phyloP scores from a whole-genome alignment of 2,113 vertebrate species.

The Polypterus senegalus region DNA sequence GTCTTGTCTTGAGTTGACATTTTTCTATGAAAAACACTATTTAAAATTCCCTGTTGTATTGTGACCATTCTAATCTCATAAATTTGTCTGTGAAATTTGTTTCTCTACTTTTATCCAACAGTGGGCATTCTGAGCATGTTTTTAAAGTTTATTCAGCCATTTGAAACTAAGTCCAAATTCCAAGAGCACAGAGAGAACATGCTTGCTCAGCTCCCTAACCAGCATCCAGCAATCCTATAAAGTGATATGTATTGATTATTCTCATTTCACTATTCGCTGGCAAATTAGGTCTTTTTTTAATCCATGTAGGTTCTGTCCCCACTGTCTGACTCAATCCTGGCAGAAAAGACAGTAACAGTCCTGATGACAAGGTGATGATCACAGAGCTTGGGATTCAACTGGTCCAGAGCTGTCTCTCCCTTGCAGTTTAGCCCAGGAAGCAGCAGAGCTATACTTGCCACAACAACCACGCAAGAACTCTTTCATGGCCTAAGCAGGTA shows the following conservation, averaged over 20 bases:
- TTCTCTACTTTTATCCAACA: too few species aligned
- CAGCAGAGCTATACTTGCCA: slow-evolving; percentile 73
- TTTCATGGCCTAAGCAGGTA: slow-evolving; percentile 73
- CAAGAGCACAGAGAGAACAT: too few species aligned
- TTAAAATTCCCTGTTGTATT: too few species aligned
- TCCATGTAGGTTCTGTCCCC: slow-evolving; percentile 71
- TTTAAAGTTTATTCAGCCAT: background rate
- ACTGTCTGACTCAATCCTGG: slow-evolving; percentile 71
- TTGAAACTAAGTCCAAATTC: too few species aligned
- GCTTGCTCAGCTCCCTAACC: slow-evolving; percentile 4
- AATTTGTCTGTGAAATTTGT: too few species aligned
- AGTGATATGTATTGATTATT: background rate
- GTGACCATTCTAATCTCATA: too few species aligned
- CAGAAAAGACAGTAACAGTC: slow-evolving; percentile 74
- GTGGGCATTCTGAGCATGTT: background rate
- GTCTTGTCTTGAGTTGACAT: too few species aligned
- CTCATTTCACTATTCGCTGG: rapidly evolving
- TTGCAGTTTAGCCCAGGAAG: slow-evolving; percentile 80
- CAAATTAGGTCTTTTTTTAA: rapidly evolving
- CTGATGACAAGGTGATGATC: slow-evolving; percentile 81
- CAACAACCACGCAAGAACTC: slow-evolving; percentile 63
- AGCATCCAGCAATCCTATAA: background rate
- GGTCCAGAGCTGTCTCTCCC: slow-evolving; percentile 68
- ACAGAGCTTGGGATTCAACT: slow-evolving; percentile 77
- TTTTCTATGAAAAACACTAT: too few species aligned